These are phyloP conservation scores for Phodopus roborovskii DNA, from an alignment of 2,113 vertebrate species.

Conservation along the genomic window DNA sequence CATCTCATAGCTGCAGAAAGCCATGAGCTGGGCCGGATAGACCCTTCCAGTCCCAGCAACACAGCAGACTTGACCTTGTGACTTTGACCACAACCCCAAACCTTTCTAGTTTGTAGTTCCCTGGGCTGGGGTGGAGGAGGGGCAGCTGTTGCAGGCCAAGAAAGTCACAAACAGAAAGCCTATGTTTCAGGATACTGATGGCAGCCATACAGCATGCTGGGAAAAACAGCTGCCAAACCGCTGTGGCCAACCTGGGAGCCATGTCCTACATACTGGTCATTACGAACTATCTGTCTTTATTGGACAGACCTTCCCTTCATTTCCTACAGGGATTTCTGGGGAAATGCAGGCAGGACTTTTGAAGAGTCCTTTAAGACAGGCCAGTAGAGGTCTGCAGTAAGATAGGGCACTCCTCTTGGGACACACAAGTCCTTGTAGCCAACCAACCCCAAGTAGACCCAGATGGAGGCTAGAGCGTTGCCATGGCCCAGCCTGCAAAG, in stretches of 20 bases:
- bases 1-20: conserved; percentile 6
- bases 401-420: not conserved
- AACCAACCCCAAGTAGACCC: not conserved
- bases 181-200: not conserved
- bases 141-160: not conserved
- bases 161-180: conserved; percentile 2
- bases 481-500: not conserved
- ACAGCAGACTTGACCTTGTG: conserved; percentile 16
- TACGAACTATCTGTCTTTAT: not conserved
- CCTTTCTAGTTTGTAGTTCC: not conserved
- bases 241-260: not conserved
- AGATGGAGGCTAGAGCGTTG: not conserved
- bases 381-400: not conserved
- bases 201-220: not conserved
- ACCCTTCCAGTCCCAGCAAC: not conserved
- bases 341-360: not conserved
- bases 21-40: not conserved
- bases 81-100: not conserved
- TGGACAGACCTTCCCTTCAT: not conserved
- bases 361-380: no score
- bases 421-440: not conserved
- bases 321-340: not conserved
- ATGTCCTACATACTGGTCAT: not conserved
- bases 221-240: not conserved
- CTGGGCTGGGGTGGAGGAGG: not conserved